Evolutionary conservation across 2,797 vertebrate genomes (phyloP), one percentile per base, ranked within the genome.

Genomic region (Martes flavigula): DNA sequence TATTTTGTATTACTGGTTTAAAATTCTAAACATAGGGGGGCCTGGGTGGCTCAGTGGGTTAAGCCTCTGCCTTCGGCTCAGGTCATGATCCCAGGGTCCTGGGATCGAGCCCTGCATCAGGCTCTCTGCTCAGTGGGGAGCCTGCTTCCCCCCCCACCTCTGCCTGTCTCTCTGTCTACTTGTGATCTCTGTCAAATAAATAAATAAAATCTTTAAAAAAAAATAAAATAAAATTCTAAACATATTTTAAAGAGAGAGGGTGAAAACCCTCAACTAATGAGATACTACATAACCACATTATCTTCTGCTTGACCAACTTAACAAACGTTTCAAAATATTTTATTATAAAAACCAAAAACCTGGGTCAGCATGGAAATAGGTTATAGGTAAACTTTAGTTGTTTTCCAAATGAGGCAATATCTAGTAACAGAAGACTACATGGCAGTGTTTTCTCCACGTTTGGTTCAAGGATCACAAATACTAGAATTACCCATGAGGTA

Each of bases 321-420:
- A 83, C n/a, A 87, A 94, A 70, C 83, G 87, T 62, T 92, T 86
- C 48, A 86, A 82, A 92, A 90, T 94, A 25, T 87, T 90, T 68
- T 68, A 68, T 35, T 70, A 64, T 56, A 46, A 78, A 92, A 87
- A 21, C 13, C 32, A 95, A 72, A 91, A 83, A 40, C 25, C 30
- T 72, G 46, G 23, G 70, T 38, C 43, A 56, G 12, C 12, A 54
- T 30, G 8, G 23, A n/a, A 88, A 89, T 18, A 38, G 5, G 20
- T 20, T 7, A 51, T 11, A 18, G 48, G 68, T 56, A 94, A 96
- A 92, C 82, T 20, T 51, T 25, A 88, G 64, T 7, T 87, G 15
- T 83, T 92, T 70, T 92, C 51, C 85, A 92, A 27, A 86, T 21
- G 15, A 94, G 40, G 40, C 73, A 87, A 38, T 1, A 51, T 60